Conservation (phyloP, 1,140 invertebrate species). For the Lasioglossum baleicum region DNA sequence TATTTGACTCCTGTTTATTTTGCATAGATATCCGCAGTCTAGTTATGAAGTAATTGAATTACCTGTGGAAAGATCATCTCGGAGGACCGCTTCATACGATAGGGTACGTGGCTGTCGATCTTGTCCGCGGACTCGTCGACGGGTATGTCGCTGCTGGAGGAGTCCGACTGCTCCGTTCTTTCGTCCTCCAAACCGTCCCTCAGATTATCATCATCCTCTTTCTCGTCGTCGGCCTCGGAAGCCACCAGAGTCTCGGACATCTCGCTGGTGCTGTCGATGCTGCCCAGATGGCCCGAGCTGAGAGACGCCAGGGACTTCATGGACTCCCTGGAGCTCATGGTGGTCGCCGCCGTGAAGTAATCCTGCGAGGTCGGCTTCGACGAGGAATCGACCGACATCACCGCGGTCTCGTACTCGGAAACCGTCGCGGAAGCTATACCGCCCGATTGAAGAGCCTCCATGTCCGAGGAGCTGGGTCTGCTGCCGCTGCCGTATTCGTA, state of each 20-base stretch:
- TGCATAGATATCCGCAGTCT: no score
- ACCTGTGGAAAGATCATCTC: conserved; percentile 93
- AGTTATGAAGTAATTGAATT: no score
- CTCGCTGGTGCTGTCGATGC: conserved; percentile 91
- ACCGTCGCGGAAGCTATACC: conserved; percentile 82
- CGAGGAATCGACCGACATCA: conserved; percentile 87
- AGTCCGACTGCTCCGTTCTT: conserved; percentile 70
- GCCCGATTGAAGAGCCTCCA: conserved; percentile 84
- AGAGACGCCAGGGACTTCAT: conserved; percentile 94
- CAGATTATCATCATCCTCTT: conserved; percentile 74
- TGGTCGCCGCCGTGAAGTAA: conserved; percentile 90
- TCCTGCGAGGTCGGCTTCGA: conserved; percentile 88
- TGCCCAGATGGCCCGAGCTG: conserved; percentile 92
- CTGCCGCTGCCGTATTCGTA: conserved; percentile 86
- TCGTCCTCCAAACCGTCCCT: conserved; percentile 60
- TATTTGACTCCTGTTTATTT: no score
- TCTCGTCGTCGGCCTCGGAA: conserved; percentile 84
- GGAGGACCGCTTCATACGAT: conserved; percentile 91
- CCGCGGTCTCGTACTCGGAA: conserved; percentile 94
- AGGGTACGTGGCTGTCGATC: conserved; percentile 77
- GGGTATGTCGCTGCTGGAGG: conserved; percentile 63
- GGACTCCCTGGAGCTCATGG: conserved; percentile 91
- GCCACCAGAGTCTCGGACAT: conserved; percentile 93
- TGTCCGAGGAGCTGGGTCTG: conserved; percentile 91
- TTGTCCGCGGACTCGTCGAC: conserved; percentile 64